phyloP scores from a whole-genome alignment of 2,797 vertebrate genomes.

The Glyptemys insculpta region DNA sequence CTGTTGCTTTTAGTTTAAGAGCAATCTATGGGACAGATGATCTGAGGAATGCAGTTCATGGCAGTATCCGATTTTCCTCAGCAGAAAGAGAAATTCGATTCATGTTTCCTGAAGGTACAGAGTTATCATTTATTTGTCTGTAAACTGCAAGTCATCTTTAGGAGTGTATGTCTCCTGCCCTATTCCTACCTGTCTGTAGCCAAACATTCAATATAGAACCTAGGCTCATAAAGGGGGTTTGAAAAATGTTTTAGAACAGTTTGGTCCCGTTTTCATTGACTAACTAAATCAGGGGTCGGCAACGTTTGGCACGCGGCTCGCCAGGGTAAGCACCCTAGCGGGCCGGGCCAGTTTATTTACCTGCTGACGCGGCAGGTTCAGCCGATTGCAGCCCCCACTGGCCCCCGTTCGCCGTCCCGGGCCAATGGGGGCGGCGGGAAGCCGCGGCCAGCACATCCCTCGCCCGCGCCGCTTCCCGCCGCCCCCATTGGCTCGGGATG shows the following conservation, averaged over 20 bases:
- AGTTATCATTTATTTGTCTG: conserved; percentile 27
- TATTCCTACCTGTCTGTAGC: neutral
- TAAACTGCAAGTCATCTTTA: neutral
- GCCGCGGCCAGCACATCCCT: too few species aligned
- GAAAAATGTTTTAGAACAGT: neutral
- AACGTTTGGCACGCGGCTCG: too few species aligned
- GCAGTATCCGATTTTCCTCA: conserved; percentile 86
- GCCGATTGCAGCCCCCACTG: too few species aligned
- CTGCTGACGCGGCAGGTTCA: too few species aligned
- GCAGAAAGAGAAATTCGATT: conserved; percentile 94
- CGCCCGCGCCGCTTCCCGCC: too few species aligned
- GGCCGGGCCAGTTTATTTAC: too few species aligned
- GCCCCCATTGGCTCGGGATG: too few species aligned
- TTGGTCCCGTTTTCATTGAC: neutral
- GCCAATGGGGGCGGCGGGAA: too few species aligned
- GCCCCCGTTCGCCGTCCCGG: too few species aligned
- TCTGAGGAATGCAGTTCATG: conserved; percentile 93
- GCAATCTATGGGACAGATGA: conserved; percentile 94
- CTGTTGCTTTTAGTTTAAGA: conserved; percentile 87
- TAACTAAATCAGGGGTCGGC: neutral
- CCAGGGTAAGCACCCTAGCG: too few species aligned
- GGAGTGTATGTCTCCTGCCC: neutral
- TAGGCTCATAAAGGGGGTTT: neutral
- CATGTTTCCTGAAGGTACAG: conserved; percentile 93
- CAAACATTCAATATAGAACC: neutral